Evolutionary conservation across 1,140 invertebrate species (phyloP).

Genomic region (Hesperophylax magnus): DNA sequence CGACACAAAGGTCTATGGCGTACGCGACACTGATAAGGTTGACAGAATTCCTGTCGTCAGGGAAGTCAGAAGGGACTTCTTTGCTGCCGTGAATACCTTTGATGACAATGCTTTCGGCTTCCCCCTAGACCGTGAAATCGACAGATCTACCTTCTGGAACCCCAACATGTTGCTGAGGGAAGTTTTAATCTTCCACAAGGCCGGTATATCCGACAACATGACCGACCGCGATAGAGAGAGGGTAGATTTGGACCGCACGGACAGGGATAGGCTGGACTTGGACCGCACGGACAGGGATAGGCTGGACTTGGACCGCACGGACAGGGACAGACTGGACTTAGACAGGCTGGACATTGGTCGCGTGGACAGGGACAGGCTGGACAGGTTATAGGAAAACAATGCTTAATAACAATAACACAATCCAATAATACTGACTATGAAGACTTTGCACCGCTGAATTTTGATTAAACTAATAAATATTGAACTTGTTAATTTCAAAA

Average conservation of each 20-base stretch:
- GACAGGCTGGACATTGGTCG: no score
- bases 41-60: constrained; percentile 61
- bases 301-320: not conserved
- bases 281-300: not conserved
- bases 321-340: no score
- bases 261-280: not conserved
- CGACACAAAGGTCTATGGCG: no score
- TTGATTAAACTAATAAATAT: no score
- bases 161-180: constrained; percentile 78
- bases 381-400: no score
- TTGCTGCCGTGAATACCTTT: constrained; percentile 75
- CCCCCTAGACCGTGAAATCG: constrained; percentile 78
- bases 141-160: constrained; percentile 71
- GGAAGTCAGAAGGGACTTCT: constrained; percentile 74
- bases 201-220: constrained; percentile 19
- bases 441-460: no score
- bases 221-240: not conserved
- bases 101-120: constrained; percentile 72
- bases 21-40: no score
- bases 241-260: not conserved
- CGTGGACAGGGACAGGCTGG: no score
- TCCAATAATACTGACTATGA: no score
- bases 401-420: no score
- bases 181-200: constrained; percentile 74
- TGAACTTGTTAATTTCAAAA: no score